Conservation (phyloP, 2,797 vertebrate species). For the Sebastiscus tertius region DNA sequence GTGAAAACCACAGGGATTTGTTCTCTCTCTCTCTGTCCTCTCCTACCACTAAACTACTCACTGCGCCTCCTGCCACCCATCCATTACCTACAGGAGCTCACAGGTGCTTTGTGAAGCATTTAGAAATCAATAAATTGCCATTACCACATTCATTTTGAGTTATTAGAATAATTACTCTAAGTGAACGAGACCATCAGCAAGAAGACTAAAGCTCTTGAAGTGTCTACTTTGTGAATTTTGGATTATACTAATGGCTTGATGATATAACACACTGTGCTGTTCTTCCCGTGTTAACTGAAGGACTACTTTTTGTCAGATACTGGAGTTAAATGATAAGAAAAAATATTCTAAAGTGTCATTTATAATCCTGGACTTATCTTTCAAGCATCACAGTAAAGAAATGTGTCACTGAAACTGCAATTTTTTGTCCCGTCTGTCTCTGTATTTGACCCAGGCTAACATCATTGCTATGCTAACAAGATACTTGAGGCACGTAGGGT, state of each 20-base stretch:
- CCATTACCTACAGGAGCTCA: constrained; percentile 19
- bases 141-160: constrained; percentile 42
- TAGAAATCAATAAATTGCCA: constrained; percentile 49
- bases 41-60: neutral
- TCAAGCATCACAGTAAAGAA: neutral
- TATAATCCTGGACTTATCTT: neutral
- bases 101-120: constrained; percentile 33
- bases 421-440: neutral
- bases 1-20: neutral
- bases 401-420: neutral
- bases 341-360: neutral
- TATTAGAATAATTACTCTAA: constrained; percentile 49
- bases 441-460: neutral
- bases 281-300: neutral
- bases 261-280: neutral
- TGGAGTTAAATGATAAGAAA: neutral
- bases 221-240: neutral
- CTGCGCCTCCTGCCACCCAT: neutral
- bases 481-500: neutral
- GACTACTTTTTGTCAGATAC: neutral
- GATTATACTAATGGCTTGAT: neutral
- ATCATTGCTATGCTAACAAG: neutral
- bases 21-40: neutral
- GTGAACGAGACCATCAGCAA: constrained; percentile 19
- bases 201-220: constrained; percentile 18